Percentiles rank a stretch among this genome's conserved stretches.
phyloP scores from a whole-genome alignment of 2,113 vertebrate species.

The Arizona elegans region DNA sequence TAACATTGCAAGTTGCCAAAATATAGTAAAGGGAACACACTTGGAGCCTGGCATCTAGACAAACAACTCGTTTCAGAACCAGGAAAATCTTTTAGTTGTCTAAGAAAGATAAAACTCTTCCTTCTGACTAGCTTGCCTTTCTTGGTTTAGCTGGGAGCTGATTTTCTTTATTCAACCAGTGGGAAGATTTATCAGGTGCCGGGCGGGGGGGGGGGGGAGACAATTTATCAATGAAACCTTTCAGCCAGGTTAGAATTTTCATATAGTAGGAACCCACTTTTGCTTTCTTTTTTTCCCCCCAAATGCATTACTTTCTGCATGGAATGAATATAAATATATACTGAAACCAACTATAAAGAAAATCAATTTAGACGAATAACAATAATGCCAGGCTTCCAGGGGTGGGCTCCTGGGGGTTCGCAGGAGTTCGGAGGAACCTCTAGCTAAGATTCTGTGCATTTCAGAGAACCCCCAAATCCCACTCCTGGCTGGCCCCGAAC shows the following conservation, averaged over 20 bases:
- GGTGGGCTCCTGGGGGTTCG: no score
- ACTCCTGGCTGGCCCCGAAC: no score
- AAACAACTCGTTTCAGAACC: background rate
- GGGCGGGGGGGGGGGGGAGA: no score
- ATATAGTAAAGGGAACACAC: constrained; percentile 34
- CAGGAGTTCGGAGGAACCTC: no score
- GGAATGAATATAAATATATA: background rate
- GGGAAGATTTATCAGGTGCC: background rate
- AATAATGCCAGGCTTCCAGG: background rate
- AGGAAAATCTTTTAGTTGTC: background rate
- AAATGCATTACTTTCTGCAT: background rate
- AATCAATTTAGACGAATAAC: background rate
- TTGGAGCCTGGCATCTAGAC: background rate
- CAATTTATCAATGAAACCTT: background rate
- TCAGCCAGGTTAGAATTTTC: background rate
- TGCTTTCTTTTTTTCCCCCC: no score
- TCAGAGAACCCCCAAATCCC: no score
- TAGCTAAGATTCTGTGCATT: no score
- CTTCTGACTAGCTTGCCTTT: background rate
- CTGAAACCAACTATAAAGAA: background rate
- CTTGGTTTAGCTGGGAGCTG: background rate
- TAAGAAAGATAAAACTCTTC: background rate
- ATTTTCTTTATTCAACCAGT: background rate
- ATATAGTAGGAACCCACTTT: background rate
- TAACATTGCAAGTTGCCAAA: constrained; percentile 37